Conservation (phyloP, 2,797 vertebrate genomes). For the Lepidocolaptes lacrymiger region DNA sequence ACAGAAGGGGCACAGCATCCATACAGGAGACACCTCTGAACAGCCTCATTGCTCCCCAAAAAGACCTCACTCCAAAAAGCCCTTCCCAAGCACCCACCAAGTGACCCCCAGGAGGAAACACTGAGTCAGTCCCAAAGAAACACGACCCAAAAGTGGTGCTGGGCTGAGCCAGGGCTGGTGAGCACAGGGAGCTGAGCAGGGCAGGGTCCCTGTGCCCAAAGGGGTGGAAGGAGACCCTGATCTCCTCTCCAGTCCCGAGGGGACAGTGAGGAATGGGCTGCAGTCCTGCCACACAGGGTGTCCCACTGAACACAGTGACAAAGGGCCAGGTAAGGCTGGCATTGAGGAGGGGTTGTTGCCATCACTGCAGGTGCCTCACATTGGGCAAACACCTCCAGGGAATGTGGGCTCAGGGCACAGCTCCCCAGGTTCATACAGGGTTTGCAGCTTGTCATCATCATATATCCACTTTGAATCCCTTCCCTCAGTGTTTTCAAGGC, state of each 20-base stretch:
- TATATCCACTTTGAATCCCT: not conserved
- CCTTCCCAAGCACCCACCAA: not conserved
- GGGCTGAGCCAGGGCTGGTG: not conserved
- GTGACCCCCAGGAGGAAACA: not conserved
- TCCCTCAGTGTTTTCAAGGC: not conserved
- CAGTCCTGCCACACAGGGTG: not conserved
- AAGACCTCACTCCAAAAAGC: rapidly evolving
- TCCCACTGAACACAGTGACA: not conserved
- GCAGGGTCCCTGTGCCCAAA: not conserved
- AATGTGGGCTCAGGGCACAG: not conserved
- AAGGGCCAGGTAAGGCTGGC: not conserved
- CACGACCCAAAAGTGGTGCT: rapidly evolving
- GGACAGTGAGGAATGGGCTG: not conserved
- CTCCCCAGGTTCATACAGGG: not conserved
- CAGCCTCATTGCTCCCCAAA: rapidly evolving
- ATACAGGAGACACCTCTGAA: rapidly evolving
- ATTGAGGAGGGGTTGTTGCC: not conserved
- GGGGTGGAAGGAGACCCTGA: rapidly evolving
- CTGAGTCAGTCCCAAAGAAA: not conserved
- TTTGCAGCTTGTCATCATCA: not conserved
- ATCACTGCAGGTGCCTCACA: rapidly evolving
- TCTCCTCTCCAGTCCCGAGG: rapidly evolving
- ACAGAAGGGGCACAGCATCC: not conserved
- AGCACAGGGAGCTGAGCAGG: rapidly evolving
- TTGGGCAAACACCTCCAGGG: rapidly evolving